Evolutionary conservation across 1,140 invertebrate genomes (phyloP).

Genomic region (Rhagoletis pomonella): DNA sequence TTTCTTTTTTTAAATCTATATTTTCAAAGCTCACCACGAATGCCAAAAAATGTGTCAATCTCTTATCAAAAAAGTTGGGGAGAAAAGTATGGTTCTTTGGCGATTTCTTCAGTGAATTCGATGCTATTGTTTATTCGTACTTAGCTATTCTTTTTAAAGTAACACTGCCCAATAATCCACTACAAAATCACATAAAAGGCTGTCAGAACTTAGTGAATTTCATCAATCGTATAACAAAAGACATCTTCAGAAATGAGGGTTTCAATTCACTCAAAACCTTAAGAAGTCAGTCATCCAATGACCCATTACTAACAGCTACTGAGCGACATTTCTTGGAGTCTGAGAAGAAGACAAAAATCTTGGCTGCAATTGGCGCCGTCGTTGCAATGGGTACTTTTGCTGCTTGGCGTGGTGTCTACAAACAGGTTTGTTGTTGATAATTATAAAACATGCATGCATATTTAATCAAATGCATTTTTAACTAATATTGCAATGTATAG

Average conservation of each 20-base stretch:
- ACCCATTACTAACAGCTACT: slow-evolving; percentile 61
- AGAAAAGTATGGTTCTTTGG: slow-evolving; percentile 91
- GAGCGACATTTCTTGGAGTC: slow-evolving; percentile 69
- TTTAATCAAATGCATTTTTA: background rate
- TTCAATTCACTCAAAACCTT: slow-evolving; percentile 65
- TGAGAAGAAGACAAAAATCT: slow-evolving; percentile 69
- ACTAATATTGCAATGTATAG: background rate
- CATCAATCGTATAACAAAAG: slow-evolving; percentile 84
- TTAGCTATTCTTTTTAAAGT: slow-evolving; percentile 90
- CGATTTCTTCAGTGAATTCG: slow-evolving; percentile 85
- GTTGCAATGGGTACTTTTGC: slow-evolving; percentile 71
- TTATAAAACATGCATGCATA: background rate
- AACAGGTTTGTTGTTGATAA: slow-evolving; percentile 3
- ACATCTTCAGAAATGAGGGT: slow-evolving; percentile 78
- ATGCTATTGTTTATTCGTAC: slow-evolving; percentile 93
- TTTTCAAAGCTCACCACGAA: slow-evolving; percentile 69
- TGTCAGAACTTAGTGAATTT: slow-evolving; percentile 86
- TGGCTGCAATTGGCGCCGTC: slow-evolving; percentile 66
- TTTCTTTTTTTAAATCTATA: background rate
- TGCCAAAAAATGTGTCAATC: slow-evolving; percentile 88
- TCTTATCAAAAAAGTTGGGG: slow-evolving; percentile 87
- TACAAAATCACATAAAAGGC: slow-evolving; percentile 87
- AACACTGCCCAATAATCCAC: slow-evolving; percentile 84
- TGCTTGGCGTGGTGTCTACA: slow-evolving; percentile 66
- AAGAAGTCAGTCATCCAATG: slow-evolving; percentile 61